Evolutionary conservation across 2,797 vertebrate species (phyloP), one percentile per base, ranked within the genome.

Genomic region (Sciurus vulgaris): DNA sequence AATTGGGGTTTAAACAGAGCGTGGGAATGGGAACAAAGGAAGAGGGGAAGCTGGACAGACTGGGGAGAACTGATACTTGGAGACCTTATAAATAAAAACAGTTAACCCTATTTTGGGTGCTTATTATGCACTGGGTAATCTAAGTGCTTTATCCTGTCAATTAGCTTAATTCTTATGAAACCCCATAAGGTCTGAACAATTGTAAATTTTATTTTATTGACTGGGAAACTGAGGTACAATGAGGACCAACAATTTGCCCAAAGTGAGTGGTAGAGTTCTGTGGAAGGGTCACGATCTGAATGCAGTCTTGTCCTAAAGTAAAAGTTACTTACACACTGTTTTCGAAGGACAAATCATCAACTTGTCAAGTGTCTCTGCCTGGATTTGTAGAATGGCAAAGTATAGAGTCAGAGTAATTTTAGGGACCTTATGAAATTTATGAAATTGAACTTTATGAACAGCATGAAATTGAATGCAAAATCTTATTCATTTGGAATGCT

Each of bases 171-270:
- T 63, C 20, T 69, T 30, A 77, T 10, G 6, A 67, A 47, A 70
- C 11, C 3, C 5, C 3, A 28, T 7, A 56, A 74, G 10, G 5
- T 59, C n/a, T 72, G 3, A 59, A 70, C 28, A 85, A 44, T 69
- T 51, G 47, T 17, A 78, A 51, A 94, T 94, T 93, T 79, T 22
- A 78, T 84, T 63, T 94, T 93, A 51, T 35, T 91, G 11, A 30
- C 17, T n/a, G 76, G 90, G 86, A 93, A 82, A 35, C 11, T 33
- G 54, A 94, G 72, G 56, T 10, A 17, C 1, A 79, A 54, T 38
- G 17, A 49, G 4, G 38, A n/a, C 82, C 76, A 84, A 76, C 17
- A n/a, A 59, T n/a, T 65, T 91, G 22, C 28, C 18, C 3, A 77
- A 24, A 2, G 20, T 67, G 24, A 78, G 18, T 76, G 18, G 41